Conservation (phyloP, 2,113 vertebrate species). For the Trochalopteron elliotii region DNA sequence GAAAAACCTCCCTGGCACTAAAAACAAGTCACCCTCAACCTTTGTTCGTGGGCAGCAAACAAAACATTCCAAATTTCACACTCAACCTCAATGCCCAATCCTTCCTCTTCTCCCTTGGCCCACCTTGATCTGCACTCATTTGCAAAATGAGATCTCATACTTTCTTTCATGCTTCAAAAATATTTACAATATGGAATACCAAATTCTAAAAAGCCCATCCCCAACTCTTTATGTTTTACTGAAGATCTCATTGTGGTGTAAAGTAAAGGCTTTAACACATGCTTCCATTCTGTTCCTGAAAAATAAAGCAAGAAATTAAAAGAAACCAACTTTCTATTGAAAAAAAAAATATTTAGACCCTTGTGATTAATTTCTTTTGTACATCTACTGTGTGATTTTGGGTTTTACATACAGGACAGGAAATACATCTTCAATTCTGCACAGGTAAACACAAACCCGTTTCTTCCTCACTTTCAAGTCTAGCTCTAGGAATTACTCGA, state of each 20-base stretch:
- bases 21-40: background rate
- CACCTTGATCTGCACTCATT: fast-evolving
- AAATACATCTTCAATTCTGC: background rate
- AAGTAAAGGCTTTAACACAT: background rate
- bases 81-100: background rate
- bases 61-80: background rate
- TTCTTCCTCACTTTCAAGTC: background rate
- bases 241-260: background rate
- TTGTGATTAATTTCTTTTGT: fast-evolving
- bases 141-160: background rate
- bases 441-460: background rate
- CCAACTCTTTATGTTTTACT: background rate
- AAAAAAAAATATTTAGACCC: background rate
- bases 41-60: background rate
- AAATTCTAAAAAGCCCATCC: background rate
- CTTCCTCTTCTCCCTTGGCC: background rate
- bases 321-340: background rate
- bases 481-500: background rate
- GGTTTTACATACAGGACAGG: background rate
- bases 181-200: background rate
- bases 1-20: background rate
- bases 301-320: background rate
- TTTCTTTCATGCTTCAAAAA: background rate
- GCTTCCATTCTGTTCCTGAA: background rate
- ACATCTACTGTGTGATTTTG: background rate